These are phyloP conservation scores for Pediacus dermestoides DNA, from an alignment of 2,888 invertebrate species.

Conservation along the genomic window DNA sequence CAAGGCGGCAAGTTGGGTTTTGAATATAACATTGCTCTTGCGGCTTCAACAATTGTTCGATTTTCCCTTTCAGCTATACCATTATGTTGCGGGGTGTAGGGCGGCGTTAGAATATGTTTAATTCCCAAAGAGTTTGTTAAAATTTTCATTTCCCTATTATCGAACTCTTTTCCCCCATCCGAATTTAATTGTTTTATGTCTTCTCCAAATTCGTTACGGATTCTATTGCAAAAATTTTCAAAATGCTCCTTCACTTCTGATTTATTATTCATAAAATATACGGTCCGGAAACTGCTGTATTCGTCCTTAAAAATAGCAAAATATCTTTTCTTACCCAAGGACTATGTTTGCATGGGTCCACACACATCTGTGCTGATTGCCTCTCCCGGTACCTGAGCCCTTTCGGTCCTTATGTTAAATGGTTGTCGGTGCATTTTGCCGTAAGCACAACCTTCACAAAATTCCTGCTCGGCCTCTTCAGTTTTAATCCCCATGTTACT, in stretches of 20 bases:
- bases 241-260: slow-evolving; percentile 12
- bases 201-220: slow-evolving; percentile 20
- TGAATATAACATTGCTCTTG: slow-evolving; percentile 18
- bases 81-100: slow-evolving; percentile 18
- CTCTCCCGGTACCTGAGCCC: slow-evolving; percentile 10
- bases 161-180: slow-evolving; percentile 26
- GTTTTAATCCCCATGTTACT: slow-evolving; percentile 17
- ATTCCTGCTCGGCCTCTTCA: slow-evolving; percentile 8
- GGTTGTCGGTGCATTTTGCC: slow-evolving; percentile 23
- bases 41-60: slow-evolving; percentile 17
- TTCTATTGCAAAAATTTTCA: slow-evolving; percentile 13
- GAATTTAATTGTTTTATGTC: slow-evolving; percentile 23
- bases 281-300: slow-evolving; percentile 13
- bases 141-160: slow-evolving; percentile 15
- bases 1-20: slow-evolving; percentile 16
- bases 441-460: slow-evolving; percentile 25
- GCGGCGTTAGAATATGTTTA: slow-evolving; percentile 15
- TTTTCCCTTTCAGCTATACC: slow-evolving; percentile 19
- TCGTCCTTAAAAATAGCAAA: slow-evolving; percentile 20
- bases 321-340: slow-evolving; percentile 15
- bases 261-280: slow-evolving; percentile 19
- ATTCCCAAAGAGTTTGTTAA: slow-evolving; percentile 20
- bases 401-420: slow-evolving; percentile 15
- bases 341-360: slow-evolving; percentile 15
- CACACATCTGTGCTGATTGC: slow-evolving; percentile 19